These are phyloP conservation scores for Octonoba sinensis DNA, from an alignment of 2,888 invertebrate species.

Conservation along the genomic window DNA sequence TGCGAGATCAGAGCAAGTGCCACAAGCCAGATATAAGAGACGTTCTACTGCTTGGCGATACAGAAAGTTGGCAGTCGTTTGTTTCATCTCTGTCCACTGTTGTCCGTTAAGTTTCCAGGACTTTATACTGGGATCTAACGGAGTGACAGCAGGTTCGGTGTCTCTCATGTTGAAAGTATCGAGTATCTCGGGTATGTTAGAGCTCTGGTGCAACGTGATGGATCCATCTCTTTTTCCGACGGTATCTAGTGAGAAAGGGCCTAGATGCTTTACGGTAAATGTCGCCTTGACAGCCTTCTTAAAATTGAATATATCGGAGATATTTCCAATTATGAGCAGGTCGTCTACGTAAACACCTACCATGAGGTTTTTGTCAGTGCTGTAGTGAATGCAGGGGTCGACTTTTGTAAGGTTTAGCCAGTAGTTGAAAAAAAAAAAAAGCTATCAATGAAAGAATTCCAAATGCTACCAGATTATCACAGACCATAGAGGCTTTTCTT, in stretches of 20 bases:
- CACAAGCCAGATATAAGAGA: slow-evolving; percentile 26
- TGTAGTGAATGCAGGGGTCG: slow-evolving; percentile 30
- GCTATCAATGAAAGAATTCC: slow-evolving; percentile 9
- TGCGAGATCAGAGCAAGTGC: slow-evolving; percentile 35
- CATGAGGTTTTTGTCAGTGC: background rate
- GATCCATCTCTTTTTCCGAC: slow-evolving; percentile 8
- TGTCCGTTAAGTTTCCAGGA: background rate
- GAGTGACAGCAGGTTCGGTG: background rate
- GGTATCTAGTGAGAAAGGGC: slow-evolving; percentile 8
- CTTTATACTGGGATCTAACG: slow-evolving; percentile 17
- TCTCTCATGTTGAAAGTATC: slow-evolving; percentile 13
- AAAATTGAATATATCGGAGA: background rate
- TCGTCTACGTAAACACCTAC: slow-evolving; percentile 30
- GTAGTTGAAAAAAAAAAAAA: background rate
- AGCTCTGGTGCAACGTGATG: slow-evolving; percentile 6
- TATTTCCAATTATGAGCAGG: slow-evolving; percentile 18
- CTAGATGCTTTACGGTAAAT: slow-evolving; percentile 11
- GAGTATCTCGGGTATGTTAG: slow-evolving; percentile 14
- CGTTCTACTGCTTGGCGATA: slow-evolving; percentile 25
- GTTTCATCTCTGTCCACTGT: background rate
- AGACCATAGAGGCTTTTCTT: slow-evolving; percentile 38
- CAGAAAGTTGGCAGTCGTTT: background rate
- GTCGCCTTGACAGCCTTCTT: slow-evolving; percentile 3
- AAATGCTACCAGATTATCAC: slow-evolving; percentile 16
- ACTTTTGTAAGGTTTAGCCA: slow-evolving; percentile 3